Evolutionary conservation across 1,140 invertebrate genomes (phyloP), one percentile per base, ranked within the genome.

Genomic region (Meloidogyne chitwoodi): DNA sequence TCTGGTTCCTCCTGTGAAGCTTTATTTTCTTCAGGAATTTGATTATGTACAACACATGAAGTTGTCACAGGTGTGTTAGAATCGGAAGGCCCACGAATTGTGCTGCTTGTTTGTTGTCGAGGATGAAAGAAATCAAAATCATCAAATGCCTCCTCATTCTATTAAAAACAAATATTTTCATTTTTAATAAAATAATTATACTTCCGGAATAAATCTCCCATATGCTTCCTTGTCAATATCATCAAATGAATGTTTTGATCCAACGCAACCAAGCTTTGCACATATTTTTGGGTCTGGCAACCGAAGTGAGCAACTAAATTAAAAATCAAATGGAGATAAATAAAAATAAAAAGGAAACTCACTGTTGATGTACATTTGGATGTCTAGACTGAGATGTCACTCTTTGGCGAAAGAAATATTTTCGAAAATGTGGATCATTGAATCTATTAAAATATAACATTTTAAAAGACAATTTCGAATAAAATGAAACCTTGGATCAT

Each of bases 371-470:
- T 27, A 75, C 26, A 22, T 62, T 56, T 29, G 80, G 80, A 76
- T 81, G 80, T 26, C 70, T 29, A 16, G 80, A 81, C 27, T 81
- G 69, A 22, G 81, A 83, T 66, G 80, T 79, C 22, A 81, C 69
- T 62, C 80, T 48, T 71, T 81, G 80, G 11, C 80, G 78, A 38
- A 81, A 81, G 77, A 83, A 81, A 48, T 66, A 81, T 31, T 83
- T 81, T 31, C 68, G 67, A 24, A 81, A 56, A 70, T 81, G 77
- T 19, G 80, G 77, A 74, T 81, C 80, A 38, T 56, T 64, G 1
- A 70, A 64, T 16, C 80, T 56, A 3, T 64, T 26, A 56, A n/a
- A 16, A 56, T n/a, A 48, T 48, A 12, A 41, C 2, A 41, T 14
- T 14, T 10, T 1, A 41, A 38, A 11, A 38, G 12, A 10, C 34